Conservation (phyloP, 2,797 vertebrate species). For the Phaenicophaeus curvirostris region DNA sequence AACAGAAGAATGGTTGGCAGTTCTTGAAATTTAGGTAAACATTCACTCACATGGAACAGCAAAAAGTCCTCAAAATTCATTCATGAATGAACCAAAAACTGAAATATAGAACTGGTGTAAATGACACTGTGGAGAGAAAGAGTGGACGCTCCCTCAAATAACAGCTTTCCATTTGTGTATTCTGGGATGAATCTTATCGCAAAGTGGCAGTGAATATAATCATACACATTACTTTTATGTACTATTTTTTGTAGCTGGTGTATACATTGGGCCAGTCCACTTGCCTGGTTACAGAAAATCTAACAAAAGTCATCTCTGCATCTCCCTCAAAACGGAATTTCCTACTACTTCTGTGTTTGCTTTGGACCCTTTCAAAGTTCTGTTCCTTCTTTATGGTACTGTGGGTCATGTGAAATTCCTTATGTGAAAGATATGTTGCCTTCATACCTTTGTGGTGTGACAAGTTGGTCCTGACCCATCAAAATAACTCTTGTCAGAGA, state of each 20-base stretch:
- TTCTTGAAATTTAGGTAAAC: neutral
- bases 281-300: neutral
- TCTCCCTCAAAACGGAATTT: neutral
- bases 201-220: neutral
- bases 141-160: neutral
- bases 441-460: neutral
- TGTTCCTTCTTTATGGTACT: rapidly evolving
- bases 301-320: neutral
- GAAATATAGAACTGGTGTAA: rapidly evolving
- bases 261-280: neutral
- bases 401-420: neutral
- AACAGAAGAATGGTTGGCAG: neutral
- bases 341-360: neutral
- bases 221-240: rapidly evolving
- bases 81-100: neutral
- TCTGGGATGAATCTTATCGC: neutral
- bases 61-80: neutral
- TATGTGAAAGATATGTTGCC: rapidly evolving
- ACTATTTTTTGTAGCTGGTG: rapidly evolving
- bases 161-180: neutral
- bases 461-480: neutral
- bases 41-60: neutral
- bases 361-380: neutral
- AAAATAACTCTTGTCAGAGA: neutral
- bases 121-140: neutral